Conservation (phyloP, 2,113 vertebrate genomes). For the Grallaria varia region DNA sequence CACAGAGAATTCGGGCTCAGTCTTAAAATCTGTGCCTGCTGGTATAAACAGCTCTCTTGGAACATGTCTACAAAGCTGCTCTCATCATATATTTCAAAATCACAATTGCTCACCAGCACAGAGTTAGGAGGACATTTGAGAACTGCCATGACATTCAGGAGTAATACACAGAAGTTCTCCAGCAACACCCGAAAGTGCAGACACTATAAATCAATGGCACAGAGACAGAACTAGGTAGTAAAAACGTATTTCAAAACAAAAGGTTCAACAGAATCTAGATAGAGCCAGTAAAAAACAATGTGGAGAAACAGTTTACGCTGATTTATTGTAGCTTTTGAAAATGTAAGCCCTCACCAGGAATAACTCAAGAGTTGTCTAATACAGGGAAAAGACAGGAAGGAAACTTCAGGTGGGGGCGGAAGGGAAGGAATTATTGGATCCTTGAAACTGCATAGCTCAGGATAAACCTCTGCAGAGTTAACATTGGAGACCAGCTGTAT, state of each 20-base stretch:
- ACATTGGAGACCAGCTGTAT: not conserved
- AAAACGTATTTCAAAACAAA: slow-evolving; percentile 36
- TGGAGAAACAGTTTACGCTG: not conserved
- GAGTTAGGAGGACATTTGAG: not conserved
- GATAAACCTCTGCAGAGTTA: not conserved
- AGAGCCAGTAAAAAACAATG: slow-evolving; percentile 9
- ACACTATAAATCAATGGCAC: slow-evolving; percentile 1
- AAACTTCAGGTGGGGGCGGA: not conserved
- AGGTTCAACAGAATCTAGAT: slow-evolving; percentile 15
- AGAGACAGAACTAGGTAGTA: not conserved
- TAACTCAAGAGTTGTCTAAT: not conserved
- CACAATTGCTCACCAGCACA: not conserved
- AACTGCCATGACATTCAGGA: not conserved
- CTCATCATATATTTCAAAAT: not conserved
- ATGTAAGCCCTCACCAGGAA: not conserved
- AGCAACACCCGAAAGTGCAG: slow-evolving; percentile 6
- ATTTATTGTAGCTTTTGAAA: slow-evolving; percentile 22
- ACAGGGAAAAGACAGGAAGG: not conserved
- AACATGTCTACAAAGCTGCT: not conserved
- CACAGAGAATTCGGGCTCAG: not conserved
- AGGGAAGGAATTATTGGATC: slow-evolving; percentile 10
- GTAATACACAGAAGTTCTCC: not conserved
- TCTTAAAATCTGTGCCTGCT: not conserved
- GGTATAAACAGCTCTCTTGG: not conserved
- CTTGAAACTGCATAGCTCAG: not conserved